Base-by-base conservation (phyloP, 1,140 invertebrate genomes). In the Vollenhovia emeryi region DNA sequence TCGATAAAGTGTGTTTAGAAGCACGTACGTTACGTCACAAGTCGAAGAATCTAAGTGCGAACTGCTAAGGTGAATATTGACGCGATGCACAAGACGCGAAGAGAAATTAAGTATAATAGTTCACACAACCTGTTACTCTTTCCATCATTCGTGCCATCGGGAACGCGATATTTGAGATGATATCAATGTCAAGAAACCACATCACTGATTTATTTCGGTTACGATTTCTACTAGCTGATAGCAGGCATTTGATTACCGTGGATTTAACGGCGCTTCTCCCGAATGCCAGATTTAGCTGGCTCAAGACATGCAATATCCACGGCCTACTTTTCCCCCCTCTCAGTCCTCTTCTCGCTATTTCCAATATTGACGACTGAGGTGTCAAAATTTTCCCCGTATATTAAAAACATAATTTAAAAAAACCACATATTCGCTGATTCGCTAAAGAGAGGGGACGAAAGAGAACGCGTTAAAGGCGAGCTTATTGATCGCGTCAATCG, bases 211-310 rank as follows among this genome's bases (percentile, higher is more conserved):
- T 78, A 73, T 43, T 43, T 11, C 33, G 15, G 3, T 59, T 43
- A 21, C 21, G 11, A 50, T 43, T 69, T 79, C 33, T 48, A 40
- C 45, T 68, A 33, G 45, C n/a, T 30, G 15, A 15, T n/a, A 48
- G 45, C n/a, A 59, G 30, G 83, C 84, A 60, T 89, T 90, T 88
- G 87, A 90, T 89, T 92, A 91, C 85, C 59, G 50, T 80, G 80
- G 85, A 90, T 90, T 91, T 89, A 87, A 91, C 84, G 62, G 85
- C 69, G 78, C 50, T 88, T 78, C 40, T 66, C n/a, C n/a, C 60
- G 30, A 74, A 74, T 36, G 18, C 7, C 15, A 33, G 40, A 55
- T 71, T 88, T 86, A 89, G 78, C 33, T 86, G 33, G 68, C 59
- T 87, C 80, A 80, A 15, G 21, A 48, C 71, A 45, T 45, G 48